phyloP scores from a whole-genome alignment of 2,888 invertebrate species.

The Dermolepida albohirtum region DNA sequence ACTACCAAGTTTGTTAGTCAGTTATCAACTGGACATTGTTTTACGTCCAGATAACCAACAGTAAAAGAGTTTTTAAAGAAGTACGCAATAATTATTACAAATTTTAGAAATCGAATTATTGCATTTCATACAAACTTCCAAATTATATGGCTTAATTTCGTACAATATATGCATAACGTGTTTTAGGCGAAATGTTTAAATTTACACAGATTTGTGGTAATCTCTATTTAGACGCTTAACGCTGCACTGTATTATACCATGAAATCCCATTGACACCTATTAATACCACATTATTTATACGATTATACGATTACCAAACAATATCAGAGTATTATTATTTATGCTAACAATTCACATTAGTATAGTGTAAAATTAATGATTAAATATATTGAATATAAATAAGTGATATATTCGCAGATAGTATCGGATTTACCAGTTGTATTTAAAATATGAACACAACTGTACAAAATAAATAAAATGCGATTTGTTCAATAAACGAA shows the following conservation, averaged over 20 bases:
- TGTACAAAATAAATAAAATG: too few species aligned
- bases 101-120: neutral
- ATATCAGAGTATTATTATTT: slow-evolving; percentile 4
- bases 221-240: neutral
- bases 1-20: too few species aligned
- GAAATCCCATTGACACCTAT: slow-evolving; percentile 16
- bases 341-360: slow-evolving; percentile 9
- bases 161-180: neutral
- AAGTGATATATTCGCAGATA: too few species aligned
- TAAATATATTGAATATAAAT: slow-evolving; percentile 6
- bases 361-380: slow-evolving; percentile 16
- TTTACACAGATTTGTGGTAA: too few species aligned
- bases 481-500: too few species aligned
- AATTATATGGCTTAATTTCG: neutral
- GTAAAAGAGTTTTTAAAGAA: too few species aligned
- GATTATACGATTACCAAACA: slow-evolving; percentile 12
- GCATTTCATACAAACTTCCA: neutral
- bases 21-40: too few species aligned
- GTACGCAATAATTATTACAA: too few species aligned
- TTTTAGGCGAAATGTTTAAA: neutral
- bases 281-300: slow-evolving; percentile 18
- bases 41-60: too few species aligned
- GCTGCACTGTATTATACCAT: neutral
- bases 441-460: too few species aligned
- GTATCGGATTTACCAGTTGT: too few species aligned